These are phyloP conservation scores for Xyliphius kryptos DNA, from an alignment of 2,113 vertebrate genomes.

Conservation along the genomic window DNA sequence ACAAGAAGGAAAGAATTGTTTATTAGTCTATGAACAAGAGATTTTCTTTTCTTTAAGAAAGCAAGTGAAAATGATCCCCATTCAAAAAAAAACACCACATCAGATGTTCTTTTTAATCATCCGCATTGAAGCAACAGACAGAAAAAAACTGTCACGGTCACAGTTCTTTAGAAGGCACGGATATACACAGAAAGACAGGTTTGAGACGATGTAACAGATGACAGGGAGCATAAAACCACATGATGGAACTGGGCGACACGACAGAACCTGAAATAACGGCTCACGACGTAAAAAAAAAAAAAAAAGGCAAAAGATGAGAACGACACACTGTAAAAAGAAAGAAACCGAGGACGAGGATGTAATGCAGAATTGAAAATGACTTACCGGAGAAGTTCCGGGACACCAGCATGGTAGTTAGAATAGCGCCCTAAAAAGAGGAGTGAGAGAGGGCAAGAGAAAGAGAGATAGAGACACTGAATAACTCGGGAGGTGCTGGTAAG, in stretches of 20 bases:
- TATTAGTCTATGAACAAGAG: slow-evolving; percentile 39
- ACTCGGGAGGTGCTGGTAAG: too few species aligned
- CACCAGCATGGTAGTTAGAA: slow-evolving; percentile 79
- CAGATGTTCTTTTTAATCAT: too few species aligned
- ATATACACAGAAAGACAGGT: slow-evolving; percentile 6
- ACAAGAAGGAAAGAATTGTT: slow-evolving; percentile 31
- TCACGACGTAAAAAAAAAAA: not conserved
- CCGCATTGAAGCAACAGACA: not conserved
- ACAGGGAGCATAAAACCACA: slow-evolving; percentile 13
- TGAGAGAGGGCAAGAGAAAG: too few species aligned
- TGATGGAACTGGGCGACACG: not conserved
- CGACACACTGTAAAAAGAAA: slow-evolving; percentile 5
- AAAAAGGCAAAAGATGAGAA: not conserved
- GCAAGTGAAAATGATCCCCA: too few species aligned
- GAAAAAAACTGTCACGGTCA: slow-evolving; percentile 16
- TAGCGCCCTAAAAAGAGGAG: too few species aligned
- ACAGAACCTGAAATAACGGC: slow-evolving; percentile 1
- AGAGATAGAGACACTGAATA: too few species aligned
- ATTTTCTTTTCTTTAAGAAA: slow-evolving; percentile 17
- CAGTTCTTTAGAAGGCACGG: not conserved
- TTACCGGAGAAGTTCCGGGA: slow-evolving; percentile 81
- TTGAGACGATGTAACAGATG: not conserved
- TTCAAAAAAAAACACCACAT: too few species aligned
- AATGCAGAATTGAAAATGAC: slow-evolving; percentile 20
- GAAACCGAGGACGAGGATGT: not conserved